Evolutionary conservation across 2,888 invertebrate species (phyloP).

Genomic region (Eudemis profundana): DNA sequence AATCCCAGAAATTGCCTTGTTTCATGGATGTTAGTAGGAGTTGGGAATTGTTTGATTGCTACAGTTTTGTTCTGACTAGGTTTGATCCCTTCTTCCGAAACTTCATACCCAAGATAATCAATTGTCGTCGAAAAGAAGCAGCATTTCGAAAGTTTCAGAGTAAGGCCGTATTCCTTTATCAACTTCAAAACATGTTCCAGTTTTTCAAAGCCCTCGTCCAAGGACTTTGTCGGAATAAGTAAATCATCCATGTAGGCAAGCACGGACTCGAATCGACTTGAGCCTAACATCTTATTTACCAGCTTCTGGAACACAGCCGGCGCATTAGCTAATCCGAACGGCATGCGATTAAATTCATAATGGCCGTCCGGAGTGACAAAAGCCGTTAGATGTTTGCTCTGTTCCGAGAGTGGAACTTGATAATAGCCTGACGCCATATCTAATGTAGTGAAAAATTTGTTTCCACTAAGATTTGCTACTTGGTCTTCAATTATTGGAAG

Average conservation of each 20-base stretch:
- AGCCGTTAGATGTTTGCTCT: no score
- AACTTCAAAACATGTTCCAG: slow-evolving; percentile 41
- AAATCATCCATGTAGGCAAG: no score
- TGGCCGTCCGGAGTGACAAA: no score
- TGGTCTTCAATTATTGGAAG: background rate
- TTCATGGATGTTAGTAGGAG: slow-evolving; percentile 52
- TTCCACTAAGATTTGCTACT: background rate
- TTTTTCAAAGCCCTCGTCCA: slow-evolving; percentile 13
- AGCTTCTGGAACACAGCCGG: no score
- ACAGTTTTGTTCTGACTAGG: slow-evolving; percentile 52
- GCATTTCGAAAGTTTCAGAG: no score
- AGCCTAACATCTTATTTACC: no score
- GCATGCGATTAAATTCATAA: no score
- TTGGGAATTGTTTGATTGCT: slow-evolving; percentile 53
- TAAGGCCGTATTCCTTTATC: slow-evolving; percentile 47
- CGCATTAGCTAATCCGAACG: no score
- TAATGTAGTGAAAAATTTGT: background rate
- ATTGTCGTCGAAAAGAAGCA: slow-evolving; percentile 28
- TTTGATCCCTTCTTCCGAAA: slow-evolving; percentile 49
- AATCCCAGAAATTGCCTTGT: no score
- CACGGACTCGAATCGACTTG: no score
- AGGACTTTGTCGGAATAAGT: slow-evolving; percentile 12
- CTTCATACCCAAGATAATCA: slow-evolving; percentile 56
- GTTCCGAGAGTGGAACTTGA: no score
- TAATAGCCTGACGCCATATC: no score